Base-by-base conservation (phyloP, 2,797 vertebrate genomes). In the Sternotherus odoratus region DNA sequence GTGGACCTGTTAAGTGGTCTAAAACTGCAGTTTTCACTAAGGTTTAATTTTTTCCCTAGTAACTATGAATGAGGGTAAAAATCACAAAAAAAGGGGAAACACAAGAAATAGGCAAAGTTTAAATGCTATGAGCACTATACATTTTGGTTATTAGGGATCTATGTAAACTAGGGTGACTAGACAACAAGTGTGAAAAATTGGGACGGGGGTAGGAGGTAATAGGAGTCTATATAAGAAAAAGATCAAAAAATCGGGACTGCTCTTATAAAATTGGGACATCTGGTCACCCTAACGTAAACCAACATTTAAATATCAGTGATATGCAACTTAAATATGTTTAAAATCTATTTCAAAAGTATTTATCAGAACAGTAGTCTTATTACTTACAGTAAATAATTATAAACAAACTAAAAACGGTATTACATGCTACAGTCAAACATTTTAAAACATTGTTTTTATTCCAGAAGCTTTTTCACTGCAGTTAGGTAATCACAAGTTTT, bases 381-480 rank as follows among this genome's bases (percentile, higher is more conserved):
- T 66, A 63, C 16, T 80, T 88, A 72, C 56, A 80, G 11, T 63
- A 60, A 46, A 74, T 66, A 83, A 1, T 46, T 79, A 83, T 69
- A 54, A 36, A 74, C 12, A 53, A 23, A 15, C 10, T n/a, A 54
- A 81, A 81, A 89, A 81, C 66, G 23, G 28, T 12, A 28, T 36
- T 36, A 72, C 39, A 83, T 49, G 82, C 66, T 60, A 26, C 12
- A 43, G 39, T 33, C 13, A 54, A 51, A 21, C 50, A 60, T 30
- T 63, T 54, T 48, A 43, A 75, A 84, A 23, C n/a, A 86, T 81
- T 80, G 39, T 79, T 50, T 89, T 95, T 95, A 83, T 30, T 87
- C 86, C 80, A 60, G 30, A 94, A 96, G 78, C 66, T 91, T 95
- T 95, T 94, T 79, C 92, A 87, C 33, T 85, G 89, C 60, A 83